phyloP scores from a whole-genome alignment of 2,888 invertebrate species.

The Agrochola lota region DNA sequence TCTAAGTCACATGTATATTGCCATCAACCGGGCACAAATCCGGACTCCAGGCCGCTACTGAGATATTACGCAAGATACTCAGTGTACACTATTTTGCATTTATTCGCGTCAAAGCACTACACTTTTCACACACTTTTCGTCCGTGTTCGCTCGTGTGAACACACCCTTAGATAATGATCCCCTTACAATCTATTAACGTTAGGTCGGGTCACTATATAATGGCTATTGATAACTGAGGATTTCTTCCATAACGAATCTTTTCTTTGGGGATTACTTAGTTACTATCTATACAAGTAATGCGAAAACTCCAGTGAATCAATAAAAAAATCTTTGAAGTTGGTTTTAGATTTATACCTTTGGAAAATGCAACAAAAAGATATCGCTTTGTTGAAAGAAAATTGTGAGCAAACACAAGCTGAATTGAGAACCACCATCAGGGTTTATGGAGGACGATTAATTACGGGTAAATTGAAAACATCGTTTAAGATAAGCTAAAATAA shows the following conservation, averaged over 20 bases:
- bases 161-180: slow-evolving; percentile 59
- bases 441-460: neutral
- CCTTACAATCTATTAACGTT: slow-evolving; percentile 62
- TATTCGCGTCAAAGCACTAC: neutral
- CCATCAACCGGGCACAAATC: no score
- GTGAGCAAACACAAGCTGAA: neutral
- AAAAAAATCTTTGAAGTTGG: neutral
- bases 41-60: neutral
- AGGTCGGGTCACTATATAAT: slow-evolving; percentile 50
- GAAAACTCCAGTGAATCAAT: neutral
- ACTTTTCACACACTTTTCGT: neutral
- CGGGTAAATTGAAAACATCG: neutral
- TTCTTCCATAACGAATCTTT: slow-evolving; percentile 29
- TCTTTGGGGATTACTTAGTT: slow-evolving; percentile 9
- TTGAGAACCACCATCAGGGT: neutral
- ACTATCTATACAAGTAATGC: neutral
- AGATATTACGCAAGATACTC: neutral
- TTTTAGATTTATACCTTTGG: neutral
- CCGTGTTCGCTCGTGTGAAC: neutral
- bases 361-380: neutral
- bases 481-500: no score
- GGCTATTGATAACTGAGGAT: slow-evolving; percentile 40
- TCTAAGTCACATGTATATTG: no score
- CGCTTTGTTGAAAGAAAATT: neutral
- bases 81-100: neutral